Evolutionary conservation across 2,888 invertebrate species (phyloP), one percentile per base, ranked within the genome.

Genomic region (Sussaba pulchella): DNA sequence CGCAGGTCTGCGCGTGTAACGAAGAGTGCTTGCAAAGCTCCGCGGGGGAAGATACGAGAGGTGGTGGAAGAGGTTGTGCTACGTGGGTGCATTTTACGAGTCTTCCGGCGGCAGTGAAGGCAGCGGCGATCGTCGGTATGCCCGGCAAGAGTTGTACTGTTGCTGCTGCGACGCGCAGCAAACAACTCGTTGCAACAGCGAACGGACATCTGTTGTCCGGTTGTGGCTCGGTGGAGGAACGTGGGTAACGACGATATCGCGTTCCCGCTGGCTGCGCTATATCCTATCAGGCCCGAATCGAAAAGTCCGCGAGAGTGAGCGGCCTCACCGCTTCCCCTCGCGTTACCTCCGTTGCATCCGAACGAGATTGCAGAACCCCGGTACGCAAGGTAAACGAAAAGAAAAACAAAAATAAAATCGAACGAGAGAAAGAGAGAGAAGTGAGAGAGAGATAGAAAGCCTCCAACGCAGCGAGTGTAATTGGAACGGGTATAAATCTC

Each of bases 401-500:
- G 63, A 54, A 57, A 66, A 21, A 54, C 19, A 14, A 12, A n/a
- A 63, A 57, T 39, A 64, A 57, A 61, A 61, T 31, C 2, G 6
- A 54, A 50, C 52, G 31, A 31, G 31, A 31, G 57, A 45, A 54
- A 67, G 59, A 61, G 39, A 61, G 39, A 61, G 45, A 26, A 6
- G 6, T 2, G 6, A 31, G 6, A 31, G 2, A 31, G 24, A 4
- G 31, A n/a, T 43, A 21, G 43, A 47, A 50, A 71, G 71, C 41
- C 67, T 70, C 82, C 83, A 79, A 84, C 78, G 76, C 81, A 72
- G 74, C 78, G 75, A 86, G 84, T 87, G 89, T 92, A 91, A 92
- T 91, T 91, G 90, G 91, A 87, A 87, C 88, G 87, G 84, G 87
- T 86, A 91, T 92, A 91, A 92, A 91, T 91, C 91, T 90, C 86